Base-by-base conservation (phyloP, 2,113 vertebrate genomes). In the Nicator chloris region DNA sequence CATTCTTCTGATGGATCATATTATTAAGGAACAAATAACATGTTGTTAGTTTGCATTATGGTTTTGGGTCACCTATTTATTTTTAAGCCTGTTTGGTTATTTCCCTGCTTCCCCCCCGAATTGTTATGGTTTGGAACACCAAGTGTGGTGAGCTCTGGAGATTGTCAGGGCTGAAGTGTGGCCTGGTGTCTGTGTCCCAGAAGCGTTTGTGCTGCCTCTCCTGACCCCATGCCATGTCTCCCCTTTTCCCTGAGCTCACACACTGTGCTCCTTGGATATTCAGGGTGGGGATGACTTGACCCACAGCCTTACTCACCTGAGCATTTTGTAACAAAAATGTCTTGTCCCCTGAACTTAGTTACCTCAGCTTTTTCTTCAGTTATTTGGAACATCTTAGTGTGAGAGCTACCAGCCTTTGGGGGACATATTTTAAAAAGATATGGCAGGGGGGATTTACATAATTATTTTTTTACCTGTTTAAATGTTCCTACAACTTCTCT, bases 391-490 rank as follows among this genome's bases (percentile, higher is more conserved):
- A n/a, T 33, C 19, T 33, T 65, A 20, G 21, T 35, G 19, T 61
- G 47, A 86, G 77, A 57, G 27, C 59, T 83, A 31, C 16, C 15
- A 56, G 23, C 37, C 45, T 81, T 45, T n/a, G 24, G 35, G 60
- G 47, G 7, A 8, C 7, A 3, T 79, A 24, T 10, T 79, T 73
- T 40, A 45, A 31, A 64, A 42, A 16, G 3, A 22, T 66, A 11
- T 8, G 7, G 10, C 28, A 15, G 15, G 9, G 7, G 2, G 0
- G 23, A 1, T 35, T 49, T 54, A 27, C 28, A 37, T 47, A 11
- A 3, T 47, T 44, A 37, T 61, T 54, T 82, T 84, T 69, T 49
- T 30, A 70, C 42, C 19, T 61, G 8, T 53, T 86, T 90, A 27
- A 30, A n/a, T 65, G 5, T 71, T 84, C 35, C 47, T 80, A 14